These are phyloP conservation scores for Sussaba pulchella DNA, from an alignment of 2,888 invertebrate species.

Conservation along the genomic window DNA sequence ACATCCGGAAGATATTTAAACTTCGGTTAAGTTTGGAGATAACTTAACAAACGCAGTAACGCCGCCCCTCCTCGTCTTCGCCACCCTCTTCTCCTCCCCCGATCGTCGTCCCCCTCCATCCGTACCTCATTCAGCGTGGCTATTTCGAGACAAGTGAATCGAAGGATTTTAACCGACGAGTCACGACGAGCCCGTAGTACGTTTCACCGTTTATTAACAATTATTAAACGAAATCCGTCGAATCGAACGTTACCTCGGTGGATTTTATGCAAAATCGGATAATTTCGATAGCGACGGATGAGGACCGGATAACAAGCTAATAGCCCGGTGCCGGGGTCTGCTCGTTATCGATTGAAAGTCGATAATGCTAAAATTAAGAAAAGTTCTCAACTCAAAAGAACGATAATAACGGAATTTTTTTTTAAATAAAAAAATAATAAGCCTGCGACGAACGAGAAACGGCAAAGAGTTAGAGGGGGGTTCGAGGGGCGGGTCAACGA, in stretches of 20 bases:
- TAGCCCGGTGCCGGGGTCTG: not conserved
- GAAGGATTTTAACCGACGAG: constrained; percentile 40
- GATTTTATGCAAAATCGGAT: constrained; percentile 1
- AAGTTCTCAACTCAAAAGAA: constrained; percentile 24
- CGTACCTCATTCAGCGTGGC: constrained; percentile 53
- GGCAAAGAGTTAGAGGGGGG: constrained; percentile 53
- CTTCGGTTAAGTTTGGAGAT: constrained; percentile 71
- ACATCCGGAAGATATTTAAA: constrained; percentile 83
- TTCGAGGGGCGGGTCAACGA: constrained; percentile 45
- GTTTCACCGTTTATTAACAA: constrained; percentile 11
- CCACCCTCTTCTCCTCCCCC: not conserved
- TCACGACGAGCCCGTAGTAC: constrained; percentile 20
- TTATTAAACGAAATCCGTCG: not conserved
- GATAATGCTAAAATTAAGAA: constrained; percentile 45
- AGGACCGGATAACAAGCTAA: constrained; percentile 4
- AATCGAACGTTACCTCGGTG: not conserved
- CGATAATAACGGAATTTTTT: constrained; percentile 2
- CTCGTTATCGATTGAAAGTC: constrained; percentile 29
- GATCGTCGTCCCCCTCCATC: too few relatives aligned
- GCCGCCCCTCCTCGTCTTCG: not conserved
- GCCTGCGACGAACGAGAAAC: constrained; percentile 26
- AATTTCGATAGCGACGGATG: not conserved
- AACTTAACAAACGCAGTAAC: constrained; percentile 44
- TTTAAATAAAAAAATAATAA: constrained; percentile 11
- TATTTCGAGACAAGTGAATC: constrained; percentile 74